Base-by-base conservation (phyloP, 2,113 vertebrate species). In the Artemisiospiza belli region DNA sequence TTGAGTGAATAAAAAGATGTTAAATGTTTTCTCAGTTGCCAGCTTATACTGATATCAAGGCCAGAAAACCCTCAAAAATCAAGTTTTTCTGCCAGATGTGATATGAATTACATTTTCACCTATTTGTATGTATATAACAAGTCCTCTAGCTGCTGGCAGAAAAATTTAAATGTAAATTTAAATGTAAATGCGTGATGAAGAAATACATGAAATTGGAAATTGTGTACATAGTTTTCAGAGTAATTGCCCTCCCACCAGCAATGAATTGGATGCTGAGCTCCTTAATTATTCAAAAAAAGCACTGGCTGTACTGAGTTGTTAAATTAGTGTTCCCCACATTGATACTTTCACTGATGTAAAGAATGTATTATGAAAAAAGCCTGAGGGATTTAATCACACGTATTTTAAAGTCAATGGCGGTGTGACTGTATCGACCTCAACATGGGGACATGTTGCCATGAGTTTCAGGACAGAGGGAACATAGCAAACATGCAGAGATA, bases 401-500 rank as follows among this genome's bases (percentile, higher is more conserved):
- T 61, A 25, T 57, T 68, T 61, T 87, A 20, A 81, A 89, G 69
- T 15, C 23, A 25, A 18, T 52, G 22, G 6, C 55, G 27, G 5
- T 69, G 18, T 74, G 75, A 54, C 17, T 90, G 5, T 28, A 15
- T 28, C 83, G 61, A 78, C 24, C 39, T 64, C 57, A n/a, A 67
- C 72, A 52, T 1, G 1, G 20, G n/a, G 27, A 44, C 16, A 1
- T 4, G 21, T 41, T 72, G 52, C 22, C n/a, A 4, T 37, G 83
- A 63, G 16, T 57, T 78, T 72, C 43, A 72, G 80, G 59, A 27
- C 22, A 58, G 21, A 10, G 30, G 43, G 30, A 64, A 44, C 20
- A 24, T 0, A n/a, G 22, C 9, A 78, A 47, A 57, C 1, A 4
- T 0, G 2, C 15, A 30, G 43, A 80, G 46, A 37, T 46, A 21